Base-by-base conservation (phyloP, 2,113 vertebrate genomes). In the Macaca nemestrina region DNA sequence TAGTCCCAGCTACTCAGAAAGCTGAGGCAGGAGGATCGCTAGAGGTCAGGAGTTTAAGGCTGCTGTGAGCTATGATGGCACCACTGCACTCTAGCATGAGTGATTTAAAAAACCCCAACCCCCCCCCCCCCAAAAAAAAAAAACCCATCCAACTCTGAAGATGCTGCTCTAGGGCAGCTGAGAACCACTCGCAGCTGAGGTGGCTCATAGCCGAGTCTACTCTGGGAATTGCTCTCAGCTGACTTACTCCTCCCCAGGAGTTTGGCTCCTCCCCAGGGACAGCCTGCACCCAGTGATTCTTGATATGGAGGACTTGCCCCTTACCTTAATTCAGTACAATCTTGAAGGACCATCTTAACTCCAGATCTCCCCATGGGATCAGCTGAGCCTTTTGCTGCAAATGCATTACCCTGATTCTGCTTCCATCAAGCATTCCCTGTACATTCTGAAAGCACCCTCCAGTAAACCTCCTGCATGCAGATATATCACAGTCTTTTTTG, bases 271-370 rank as follows among this genome's bases (percentile, higher is more conserved):
- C 27, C 59, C 22, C 4, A 8, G n/a, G 81, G 38, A 73, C 11
- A 81, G n/a, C 30, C 30, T 50, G 8, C 0, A 64, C 7, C 27
- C 38, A 11, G 0, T 70, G 70, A 38, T 43, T 67, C 0, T 67
- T 32, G 50, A 10, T n/a, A 52, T 18, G 68, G 64, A 75, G 30
- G 5, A 23, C 38, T 67, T 30, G 30, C 35, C 52, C 5, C 25
- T 90, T 70, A 61, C 3, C 12, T 68, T 92, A 70, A 61, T 93
- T 55, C 48, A 73, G 35, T 73, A 32, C 55, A 88, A 40, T 7
- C 64, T 6, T 25, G 67, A 68, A 94, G 83, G 75, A 23, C 80
- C 14, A 0, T 81, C 35, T 68, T 84, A 38, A 81, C 40, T 88
- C 64, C 52, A 76, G 18, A 87, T 48, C 32, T 75, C n/a, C 18